Evolutionary conservation across 1,140 invertebrate genomes (phyloP).

Genomic region (Metopolophium dirhodum): DNA sequence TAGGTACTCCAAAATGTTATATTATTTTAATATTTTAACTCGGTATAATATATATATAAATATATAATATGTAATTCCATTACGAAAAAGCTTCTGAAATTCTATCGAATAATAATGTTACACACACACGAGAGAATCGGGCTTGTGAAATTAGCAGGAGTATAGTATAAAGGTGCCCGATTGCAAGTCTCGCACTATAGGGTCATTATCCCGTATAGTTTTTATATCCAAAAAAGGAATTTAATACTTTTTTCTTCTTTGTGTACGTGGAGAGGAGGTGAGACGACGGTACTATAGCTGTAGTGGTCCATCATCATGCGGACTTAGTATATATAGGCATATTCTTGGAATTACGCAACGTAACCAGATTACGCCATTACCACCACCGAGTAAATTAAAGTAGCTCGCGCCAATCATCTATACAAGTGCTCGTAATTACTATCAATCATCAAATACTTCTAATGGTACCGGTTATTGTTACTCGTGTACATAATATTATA

Average conservation of each 20-base stretch:
- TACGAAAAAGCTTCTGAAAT: not conserved
- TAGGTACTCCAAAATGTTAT: not conserved
- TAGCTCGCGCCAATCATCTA: conserved; percentile 54
- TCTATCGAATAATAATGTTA: not conserved
- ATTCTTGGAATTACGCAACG: conserved; percentile 49
- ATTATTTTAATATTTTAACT: not conserved
- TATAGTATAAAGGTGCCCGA: not conserved
- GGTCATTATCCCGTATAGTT: conserved; percentile 31
- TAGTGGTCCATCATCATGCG: conserved; percentile 9
- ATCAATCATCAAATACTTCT: conserved; percentile 57
- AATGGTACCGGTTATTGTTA: conserved; percentile 56
- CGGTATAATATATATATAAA: too few species aligned
- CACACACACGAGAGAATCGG: not conserved
- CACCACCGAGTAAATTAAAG: conserved; percentile 45
- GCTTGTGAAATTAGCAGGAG: not conserved
- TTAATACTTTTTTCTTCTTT: conserved; percentile 25
- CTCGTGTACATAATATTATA: conserved; percentile 3
- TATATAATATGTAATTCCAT: not conserved
- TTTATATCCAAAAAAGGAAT: conserved; percentile 33
- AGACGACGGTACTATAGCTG: not conserved
- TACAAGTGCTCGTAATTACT: conserved; percentile 45
- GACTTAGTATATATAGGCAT: conserved; percentile 13
- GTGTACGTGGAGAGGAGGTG: not conserved
- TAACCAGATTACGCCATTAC: conserved; percentile 47
- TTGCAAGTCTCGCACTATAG: not conserved